Conservation (phyloP, 2,888 invertebrate genomes). For the Apamea monoglypha region DNA sequence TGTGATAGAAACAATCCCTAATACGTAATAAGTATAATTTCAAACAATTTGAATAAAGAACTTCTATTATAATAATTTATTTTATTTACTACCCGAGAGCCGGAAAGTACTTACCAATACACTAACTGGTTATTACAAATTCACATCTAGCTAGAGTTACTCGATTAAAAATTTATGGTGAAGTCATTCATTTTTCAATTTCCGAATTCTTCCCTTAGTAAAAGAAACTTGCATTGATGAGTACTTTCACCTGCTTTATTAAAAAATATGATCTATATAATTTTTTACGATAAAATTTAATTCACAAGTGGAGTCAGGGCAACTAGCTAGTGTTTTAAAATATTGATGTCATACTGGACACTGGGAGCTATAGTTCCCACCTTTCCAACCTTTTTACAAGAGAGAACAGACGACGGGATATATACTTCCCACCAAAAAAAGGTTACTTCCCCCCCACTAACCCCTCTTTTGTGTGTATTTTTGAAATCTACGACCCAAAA, state of each 20-base stretch:
- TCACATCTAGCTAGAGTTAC: constrained; percentile 14
- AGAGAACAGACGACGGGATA: constrained; percentile 38
- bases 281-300: constrained; percentile 12
- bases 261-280: background rate
- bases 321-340: constrained; percentile 24
- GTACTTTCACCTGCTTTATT: background rate
- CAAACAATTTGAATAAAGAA: no score
- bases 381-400: constrained; percentile 21
- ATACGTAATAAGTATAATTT: constrained; percentile 16
- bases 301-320: constrained; percentile 39
- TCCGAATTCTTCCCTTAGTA: constrained; percentile 8
- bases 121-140: constrained; percentile 15
- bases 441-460: background rate
- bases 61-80: no score
- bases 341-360: constrained; percentile 34
- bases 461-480: background rate
- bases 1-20: background rate
- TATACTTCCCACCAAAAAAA: constrained; percentile 18
- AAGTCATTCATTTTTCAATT: constrained; percentile 28
- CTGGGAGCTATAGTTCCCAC: constrained; percentile 39
- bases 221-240: constrained; percentile 2
- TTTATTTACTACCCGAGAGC: background rate
- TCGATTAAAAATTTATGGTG: background rate
- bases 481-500: constrained; percentile 35
- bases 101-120: constrained; percentile 32